Conservation (phyloP, 1,140 invertebrate species). For the Nasonia longicornis region DNA sequence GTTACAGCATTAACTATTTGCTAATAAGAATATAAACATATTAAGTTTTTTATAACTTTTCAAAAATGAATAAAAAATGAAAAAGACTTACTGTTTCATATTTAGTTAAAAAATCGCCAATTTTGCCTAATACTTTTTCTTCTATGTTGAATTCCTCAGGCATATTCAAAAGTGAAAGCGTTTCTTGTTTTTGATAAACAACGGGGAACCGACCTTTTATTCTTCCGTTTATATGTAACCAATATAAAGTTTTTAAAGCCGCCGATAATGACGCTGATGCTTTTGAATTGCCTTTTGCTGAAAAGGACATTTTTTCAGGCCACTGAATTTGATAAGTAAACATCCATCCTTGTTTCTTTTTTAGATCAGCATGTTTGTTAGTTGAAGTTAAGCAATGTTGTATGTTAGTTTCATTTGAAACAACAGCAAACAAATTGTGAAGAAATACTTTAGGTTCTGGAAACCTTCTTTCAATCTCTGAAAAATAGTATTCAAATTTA, state of each 20-base stretch:
- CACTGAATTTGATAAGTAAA: constrained; percentile 55
- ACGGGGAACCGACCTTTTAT: constrained; percentile 42
- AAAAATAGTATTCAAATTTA: constrained; percentile 30
- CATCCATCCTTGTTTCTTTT: constrained; percentile 30
- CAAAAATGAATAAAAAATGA: constrained; percentile 19
- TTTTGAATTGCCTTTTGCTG: constrained; percentile 49
- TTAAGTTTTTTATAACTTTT: constrained; percentile 31
- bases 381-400: constrained; percentile 25
- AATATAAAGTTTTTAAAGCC: constrained; percentile 56
- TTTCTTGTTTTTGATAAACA: constrained; percentile 45
- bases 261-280: constrained; percentile 40
- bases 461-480: constrained; percentile 53
- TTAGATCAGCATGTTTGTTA: background rate
- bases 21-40: constrained; percentile 26
- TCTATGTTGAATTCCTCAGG: constrained; percentile 48
- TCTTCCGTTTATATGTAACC: constrained; percentile 52
- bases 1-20: background rate
- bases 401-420: constrained; percentile 48
- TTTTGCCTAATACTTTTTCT: constrained; percentile 42
- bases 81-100: constrained; percentile 51
- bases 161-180: background rate
- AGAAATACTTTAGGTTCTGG: constrained; percentile 44
- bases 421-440: constrained; percentile 46
- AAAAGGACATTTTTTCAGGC: constrained; percentile 56
- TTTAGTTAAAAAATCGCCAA: constrained; percentile 50